These are phyloP conservation scores for Scaptomyza reducta DNA, from an alignment of 2,888 invertebrate species.

Conservation along the genomic window DNA sequence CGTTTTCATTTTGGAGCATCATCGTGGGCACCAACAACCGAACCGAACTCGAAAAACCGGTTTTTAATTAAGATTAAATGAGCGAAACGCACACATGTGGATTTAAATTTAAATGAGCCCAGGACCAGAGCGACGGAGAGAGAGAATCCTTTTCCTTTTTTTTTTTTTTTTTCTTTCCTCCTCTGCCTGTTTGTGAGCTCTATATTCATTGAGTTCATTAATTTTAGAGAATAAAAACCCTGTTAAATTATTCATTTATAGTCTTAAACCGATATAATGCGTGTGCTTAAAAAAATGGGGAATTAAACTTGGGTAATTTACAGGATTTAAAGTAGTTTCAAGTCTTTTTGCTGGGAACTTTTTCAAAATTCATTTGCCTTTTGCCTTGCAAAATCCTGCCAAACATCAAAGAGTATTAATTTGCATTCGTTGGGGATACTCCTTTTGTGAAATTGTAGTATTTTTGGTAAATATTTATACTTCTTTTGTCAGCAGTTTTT, in stretches of 20 bases:
- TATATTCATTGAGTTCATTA: constrained; percentile 68
- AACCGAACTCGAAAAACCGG: constrained; percentile 77
- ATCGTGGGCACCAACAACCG: constrained; percentile 15
- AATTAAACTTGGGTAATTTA: not conserved
- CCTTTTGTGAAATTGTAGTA: constrained; percentile 60
- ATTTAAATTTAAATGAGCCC: constrained; percentile 74
- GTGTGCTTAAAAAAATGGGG: constrained; percentile 3
- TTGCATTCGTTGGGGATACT: constrained; percentile 55
- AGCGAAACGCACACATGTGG: constrained; percentile 68
- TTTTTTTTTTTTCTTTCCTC: constrained; percentile 9
- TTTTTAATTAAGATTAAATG: constrained; percentile 83
- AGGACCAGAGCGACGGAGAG: constrained; percentile 15
- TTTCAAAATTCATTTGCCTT: constrained; percentile 1
- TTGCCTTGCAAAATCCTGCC: constrained; percentile 19
- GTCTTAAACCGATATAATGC: constrained; percentile 71
- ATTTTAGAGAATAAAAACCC: constrained; percentile 64
- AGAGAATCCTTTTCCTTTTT: not conserved
- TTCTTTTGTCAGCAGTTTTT: constrained; percentile 83
- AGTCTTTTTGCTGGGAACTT: too few relatives aligned
- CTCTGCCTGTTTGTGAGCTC: constrained; percentile 32
- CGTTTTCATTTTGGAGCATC: constrained; percentile 46
- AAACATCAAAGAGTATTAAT: constrained; percentile 74
- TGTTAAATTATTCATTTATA: constrained; percentile 81
- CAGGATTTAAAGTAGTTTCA: not conserved
- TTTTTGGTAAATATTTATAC: constrained; percentile 81